A percentile compares a stretch with the other conserved stretches of the same genome.
phyloP scores from a whole-genome alignment of 2,888 invertebrate genomes.

The Ypsolopha sequella region DNA sequence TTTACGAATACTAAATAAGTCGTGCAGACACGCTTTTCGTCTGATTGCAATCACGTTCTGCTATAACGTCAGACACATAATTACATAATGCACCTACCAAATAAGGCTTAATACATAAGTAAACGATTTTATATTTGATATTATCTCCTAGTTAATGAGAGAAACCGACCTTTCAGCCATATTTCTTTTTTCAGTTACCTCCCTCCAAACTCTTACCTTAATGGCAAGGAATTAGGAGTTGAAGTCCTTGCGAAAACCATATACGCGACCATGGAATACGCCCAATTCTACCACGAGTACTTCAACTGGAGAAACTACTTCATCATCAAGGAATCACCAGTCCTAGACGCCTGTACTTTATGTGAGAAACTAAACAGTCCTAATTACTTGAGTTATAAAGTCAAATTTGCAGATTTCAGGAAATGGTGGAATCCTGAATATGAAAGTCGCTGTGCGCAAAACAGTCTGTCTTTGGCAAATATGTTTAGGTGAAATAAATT shows the following conservation, averaged over 20 bases:
- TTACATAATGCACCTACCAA: neutral
- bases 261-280: slow-evolving; percentile 24
- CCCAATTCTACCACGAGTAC: slow-evolving; percentile 28
- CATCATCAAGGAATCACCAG: slow-evolving; percentile 18
- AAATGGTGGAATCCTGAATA: slow-evolving; percentile 43
- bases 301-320: slow-evolving; percentile 46
- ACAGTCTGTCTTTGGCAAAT: neutral
- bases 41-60: slow-evolving; percentile 8
- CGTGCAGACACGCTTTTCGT: too few relatives aligned
- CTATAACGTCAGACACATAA: too few relatives aligned
- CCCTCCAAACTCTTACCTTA: slow-evolving; percentile 35
- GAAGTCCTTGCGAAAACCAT: slow-evolving; percentile 28
- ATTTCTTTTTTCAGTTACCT: slow-evolving; percentile 21
- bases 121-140: neutral
- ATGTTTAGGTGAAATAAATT: neutral
- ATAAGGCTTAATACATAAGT: too few relatives aligned
- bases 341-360: slow-evolving; percentile 31
- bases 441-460: slow-evolving; percentile 16
- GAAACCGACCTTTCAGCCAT: too few relatives aligned
- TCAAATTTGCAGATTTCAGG: slow-evolving; percentile 24
- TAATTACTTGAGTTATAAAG: slow-evolving; percentile 19
- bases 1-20: too few relatives aligned
- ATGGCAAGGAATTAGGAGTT: slow-evolving; percentile 21
- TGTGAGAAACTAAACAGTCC: slow-evolving; percentile 34
- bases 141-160: too few relatives aligned